These are phyloP conservation scores for Metopia argyrocephala DNA, from an alignment of 2,888 invertebrate species.

Conservation along the genomic window DNA sequence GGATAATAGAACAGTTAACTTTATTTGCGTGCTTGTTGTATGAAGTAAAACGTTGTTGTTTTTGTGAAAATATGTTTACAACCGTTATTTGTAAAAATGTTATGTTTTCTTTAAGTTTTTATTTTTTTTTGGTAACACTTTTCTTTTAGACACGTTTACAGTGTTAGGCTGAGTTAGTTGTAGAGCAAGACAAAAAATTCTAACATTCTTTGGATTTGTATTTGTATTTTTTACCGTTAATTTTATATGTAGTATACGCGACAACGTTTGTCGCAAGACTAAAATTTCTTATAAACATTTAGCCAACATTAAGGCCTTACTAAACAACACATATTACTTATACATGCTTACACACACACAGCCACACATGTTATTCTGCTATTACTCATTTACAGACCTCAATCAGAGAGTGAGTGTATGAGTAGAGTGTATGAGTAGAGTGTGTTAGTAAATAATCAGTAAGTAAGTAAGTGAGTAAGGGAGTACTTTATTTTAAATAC, in stretches of 20 bases:
- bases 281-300: constrained; percentile 66
- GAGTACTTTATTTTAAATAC: constrained; percentile 33
- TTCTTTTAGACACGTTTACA: constrained; percentile 35
- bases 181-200: not conserved
- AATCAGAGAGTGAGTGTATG: too few relatives aligned
- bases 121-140: not conserved
- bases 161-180: not conserved
- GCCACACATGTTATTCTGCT: not conserved
- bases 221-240: constrained; percentile 22
- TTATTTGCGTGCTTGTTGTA: not conserved
- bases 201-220: constrained; percentile 13
- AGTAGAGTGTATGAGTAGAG: too few relatives aligned
- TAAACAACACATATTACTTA: constrained; percentile 67
- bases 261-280: constrained; percentile 64
- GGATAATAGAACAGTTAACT: constrained; percentile 32
- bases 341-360: constrained; percentile 44
- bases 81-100: not conserved
- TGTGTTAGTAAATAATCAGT: constrained; percentile 27
- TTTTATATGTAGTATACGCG: constrained; percentile 49
- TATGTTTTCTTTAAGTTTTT: not conserved
- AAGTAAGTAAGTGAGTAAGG: constrained; percentile 44
- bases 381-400: constrained; percentile 7
- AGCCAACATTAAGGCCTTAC: constrained; percentile 68
- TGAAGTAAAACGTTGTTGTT: not conserved
- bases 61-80: not conserved